phyloP scores from a whole-genome alignment of 92 coral and sea anemone genomes.

The Diadumene lineata region DNA sequence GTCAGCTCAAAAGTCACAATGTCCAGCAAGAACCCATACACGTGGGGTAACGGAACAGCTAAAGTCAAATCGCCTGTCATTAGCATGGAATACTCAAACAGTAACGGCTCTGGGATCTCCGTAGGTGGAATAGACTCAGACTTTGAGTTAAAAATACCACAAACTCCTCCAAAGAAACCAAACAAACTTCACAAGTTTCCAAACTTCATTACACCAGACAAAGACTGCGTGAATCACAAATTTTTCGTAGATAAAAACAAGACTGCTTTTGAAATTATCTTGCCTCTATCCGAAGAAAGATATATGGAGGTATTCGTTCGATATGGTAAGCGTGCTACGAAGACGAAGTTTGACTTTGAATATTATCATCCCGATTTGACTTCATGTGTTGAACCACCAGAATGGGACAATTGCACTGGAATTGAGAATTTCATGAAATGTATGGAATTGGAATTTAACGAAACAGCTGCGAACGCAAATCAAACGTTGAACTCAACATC shows the following conservation, averaged over 20 bases:
- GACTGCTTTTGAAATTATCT: constrained; percentile 54
- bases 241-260: constrained; percentile 33
- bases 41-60: constrained; percentile 35
- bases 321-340: constrained; percentile 48
- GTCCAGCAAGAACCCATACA: constrained; percentile 33
- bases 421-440: constrained; percentile 53
- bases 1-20: constrained; percentile 24
- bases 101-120: constrained; percentile 33
- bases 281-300: constrained; percentile 29
- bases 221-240: constrained; percentile 35
- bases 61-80: constrained; percentile 40
- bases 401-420: constrained; percentile 54
- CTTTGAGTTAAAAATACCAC: constrained; percentile 48
- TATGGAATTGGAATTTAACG: constrained; percentile 20
- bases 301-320: constrained; percentile 49
- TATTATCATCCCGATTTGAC: constrained; percentile 63
- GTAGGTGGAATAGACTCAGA: constrained; percentile 22
- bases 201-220: constrained; percentile 40
- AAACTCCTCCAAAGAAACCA: not conserved
- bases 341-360: constrained; percentile 37
- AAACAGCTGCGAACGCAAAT: not conserved
- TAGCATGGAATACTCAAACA: constrained; percentile 35
- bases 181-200: constrained; percentile 1
- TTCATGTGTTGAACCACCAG: constrained; percentile 61
- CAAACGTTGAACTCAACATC: not conserved